A percentile compares a stretch with the other conserved stretches of the same genome.
Conservation (phyloP, 1,140 invertebrate genomes). For the Drosophila nebulosa region DNA sequence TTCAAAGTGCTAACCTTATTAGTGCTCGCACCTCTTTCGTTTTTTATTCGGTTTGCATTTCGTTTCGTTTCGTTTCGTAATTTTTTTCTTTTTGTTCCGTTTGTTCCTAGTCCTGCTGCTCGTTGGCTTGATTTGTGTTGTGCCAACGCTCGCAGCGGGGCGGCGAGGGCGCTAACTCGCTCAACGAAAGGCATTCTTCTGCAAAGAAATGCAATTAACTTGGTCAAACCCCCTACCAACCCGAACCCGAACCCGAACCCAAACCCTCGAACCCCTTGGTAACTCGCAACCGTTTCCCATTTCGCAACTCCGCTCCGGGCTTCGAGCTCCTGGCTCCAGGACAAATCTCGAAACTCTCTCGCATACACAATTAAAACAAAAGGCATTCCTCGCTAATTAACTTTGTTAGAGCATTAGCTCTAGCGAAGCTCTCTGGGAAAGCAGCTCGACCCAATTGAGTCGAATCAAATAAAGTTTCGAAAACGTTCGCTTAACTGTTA, state of each 20-base stretch:
- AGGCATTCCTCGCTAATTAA: slow-evolving; percentile 53
- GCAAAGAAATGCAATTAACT: slow-evolving; percentile 69
- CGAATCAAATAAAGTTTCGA: too few species aligned
- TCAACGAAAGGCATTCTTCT: slow-evolving; percentile 56
- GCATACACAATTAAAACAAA: slow-evolving; percentile 52
- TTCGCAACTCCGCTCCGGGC: not conserved
- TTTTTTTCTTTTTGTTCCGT: not conserved
- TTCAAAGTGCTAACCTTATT: slow-evolving; percentile 61
- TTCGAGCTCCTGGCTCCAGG: not conserved
- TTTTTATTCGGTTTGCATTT: not conserved
- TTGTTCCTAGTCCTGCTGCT: not conserved
- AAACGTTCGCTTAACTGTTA: too few species aligned
- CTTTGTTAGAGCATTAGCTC: slow-evolving; percentile 46
- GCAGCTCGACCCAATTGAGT: too few species aligned
- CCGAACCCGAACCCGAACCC: not conserved
- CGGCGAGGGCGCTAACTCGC: slow-evolving; percentile 31
- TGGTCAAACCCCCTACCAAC: not conserved
- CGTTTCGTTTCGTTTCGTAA: not conserved
- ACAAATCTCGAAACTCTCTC: slow-evolving; percentile 27
- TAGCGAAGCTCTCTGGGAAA: slow-evolving; percentile 1
- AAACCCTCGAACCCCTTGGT: not conserved
- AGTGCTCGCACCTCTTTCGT: slow-evolving; percentile 30
- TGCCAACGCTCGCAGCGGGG: slow-evolving; percentile 60
- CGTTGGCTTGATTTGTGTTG: slow-evolving; percentile 63
- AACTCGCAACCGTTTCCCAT: not conserved